These are phyloP conservation scores for Gallinago jamesoni DNA, from an alignment of 2,113 vertebrate species.

Conservation along the genomic window DNA sequence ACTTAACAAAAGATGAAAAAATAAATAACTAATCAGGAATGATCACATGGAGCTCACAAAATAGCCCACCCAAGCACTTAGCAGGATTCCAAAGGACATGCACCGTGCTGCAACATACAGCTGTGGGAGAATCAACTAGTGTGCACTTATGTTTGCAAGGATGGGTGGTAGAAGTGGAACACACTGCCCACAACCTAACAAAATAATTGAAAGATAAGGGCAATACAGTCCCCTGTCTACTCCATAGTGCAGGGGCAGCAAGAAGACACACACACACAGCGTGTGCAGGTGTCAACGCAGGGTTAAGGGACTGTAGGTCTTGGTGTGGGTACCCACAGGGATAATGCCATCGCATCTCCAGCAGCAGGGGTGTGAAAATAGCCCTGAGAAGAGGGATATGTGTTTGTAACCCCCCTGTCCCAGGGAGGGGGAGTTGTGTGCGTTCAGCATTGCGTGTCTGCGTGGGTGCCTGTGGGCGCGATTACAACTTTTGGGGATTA, in stretches of 20 bases:
- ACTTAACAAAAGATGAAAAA: background rate
- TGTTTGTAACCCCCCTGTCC: fast-evolving
- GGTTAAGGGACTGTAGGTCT: background rate
- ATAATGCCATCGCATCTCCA: fast-evolving
- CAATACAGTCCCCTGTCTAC: background rate
- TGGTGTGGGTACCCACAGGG: too few relatives aligned
- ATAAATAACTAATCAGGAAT: background rate
- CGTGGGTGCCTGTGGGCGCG: fast-evolving
- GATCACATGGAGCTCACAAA: background rate
- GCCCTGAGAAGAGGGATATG: background rate
- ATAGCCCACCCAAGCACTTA: fast-evolving
- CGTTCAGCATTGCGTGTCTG: background rate
- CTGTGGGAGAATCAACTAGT: background rate
- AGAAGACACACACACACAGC: fast-evolving
- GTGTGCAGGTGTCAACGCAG: fast-evolving
- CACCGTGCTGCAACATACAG: background rate
- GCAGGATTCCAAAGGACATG: background rate
- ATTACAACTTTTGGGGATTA: background rate
- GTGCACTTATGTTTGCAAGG: background rate
- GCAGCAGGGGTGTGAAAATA: background rate
- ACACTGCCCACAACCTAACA: background rate
- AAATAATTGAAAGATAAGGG: background rate
- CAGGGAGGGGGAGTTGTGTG: background rate
- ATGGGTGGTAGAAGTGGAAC: background rate
- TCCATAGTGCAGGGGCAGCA: fast-evolving